A percentile compares a stretch with the other conserved stretches of the same genome.
phyloP scores from a whole-genome alignment of 2,797 vertebrate species.

The Mormyrops boulengeri region DNA sequence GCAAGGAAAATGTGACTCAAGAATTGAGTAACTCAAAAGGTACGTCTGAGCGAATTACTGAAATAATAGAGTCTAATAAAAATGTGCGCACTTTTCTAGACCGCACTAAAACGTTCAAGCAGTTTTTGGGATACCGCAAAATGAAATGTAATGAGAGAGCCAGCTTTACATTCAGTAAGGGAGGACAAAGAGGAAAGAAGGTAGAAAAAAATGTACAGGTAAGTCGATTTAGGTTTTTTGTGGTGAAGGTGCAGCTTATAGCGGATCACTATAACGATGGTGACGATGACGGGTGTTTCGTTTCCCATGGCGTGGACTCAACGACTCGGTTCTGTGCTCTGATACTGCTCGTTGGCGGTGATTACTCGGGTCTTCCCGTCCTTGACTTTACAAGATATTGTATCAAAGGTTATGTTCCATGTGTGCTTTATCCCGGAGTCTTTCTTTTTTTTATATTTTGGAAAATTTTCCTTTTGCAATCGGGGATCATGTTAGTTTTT shows the following conservation, averaged over 20 bases:
- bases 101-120: neutral
- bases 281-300: neutral
- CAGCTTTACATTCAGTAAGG: neutral
- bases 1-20: too few species aligned
- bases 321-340: neutral
- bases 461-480: too few species aligned
- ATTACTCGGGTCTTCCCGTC: neutral
- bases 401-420: neutral
- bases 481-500: too few species aligned
- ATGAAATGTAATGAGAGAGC: neutral
- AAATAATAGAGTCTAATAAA: too few species aligned
- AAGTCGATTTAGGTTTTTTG: neutral
- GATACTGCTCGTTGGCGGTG: neutral
- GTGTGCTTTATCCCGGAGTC: neutral
- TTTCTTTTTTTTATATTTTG: too few species aligned
- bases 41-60: neutral
- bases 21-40: neutral
- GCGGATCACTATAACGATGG: neutral
- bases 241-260: neutral
- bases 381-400: neutral
- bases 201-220: neutral
- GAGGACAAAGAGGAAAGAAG: neutral
- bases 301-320: neutral
- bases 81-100: neutral
- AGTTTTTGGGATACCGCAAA: neutral